phyloP scores from a whole-genome alignment of 2,113 vertebrate species.

The Pachypanchax playfairii region DNA sequence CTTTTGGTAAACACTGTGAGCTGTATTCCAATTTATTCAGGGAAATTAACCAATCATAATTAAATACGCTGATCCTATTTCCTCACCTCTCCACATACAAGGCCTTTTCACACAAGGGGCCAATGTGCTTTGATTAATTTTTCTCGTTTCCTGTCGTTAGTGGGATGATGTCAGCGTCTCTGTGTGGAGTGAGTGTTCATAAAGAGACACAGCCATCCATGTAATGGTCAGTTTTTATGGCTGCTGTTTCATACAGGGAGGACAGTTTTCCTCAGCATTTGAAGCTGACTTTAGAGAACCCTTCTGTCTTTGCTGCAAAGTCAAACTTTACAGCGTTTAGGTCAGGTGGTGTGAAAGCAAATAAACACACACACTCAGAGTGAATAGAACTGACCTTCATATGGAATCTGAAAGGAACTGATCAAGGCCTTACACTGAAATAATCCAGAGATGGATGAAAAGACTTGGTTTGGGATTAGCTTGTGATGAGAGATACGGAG shows the following conservation, averaged over 20 bases:
- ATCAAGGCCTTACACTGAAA: not conserved
- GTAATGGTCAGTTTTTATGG: slow-evolving; percentile 35
- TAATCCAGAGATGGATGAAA: slow-evolving; percentile 7
- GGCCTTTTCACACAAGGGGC: slow-evolving; percentile 33
- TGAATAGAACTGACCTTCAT: slow-evolving; percentile 30
- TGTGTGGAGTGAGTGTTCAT: slow-evolving; percentile 13
- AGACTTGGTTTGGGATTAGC: not conserved
- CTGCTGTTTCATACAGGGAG: slow-evolving; percentile 35
- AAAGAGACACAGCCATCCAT: slow-evolving; percentile 23
- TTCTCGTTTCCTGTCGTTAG: slow-evolving; percentile 28
- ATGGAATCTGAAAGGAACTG: not conserved
- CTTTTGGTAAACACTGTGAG: slow-evolving; percentile 68
- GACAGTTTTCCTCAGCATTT: slow-evolving; percentile 4
- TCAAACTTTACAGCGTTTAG: slow-evolving; percentile 37
- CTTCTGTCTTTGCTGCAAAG: slow-evolving; percentile 37
- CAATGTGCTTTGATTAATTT: slow-evolving; percentile 44
- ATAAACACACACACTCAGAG: not conserved
- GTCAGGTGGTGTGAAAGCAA: slow-evolving; percentile 19
- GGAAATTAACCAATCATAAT: slow-evolving; percentile 71
- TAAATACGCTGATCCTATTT: slow-evolving; percentile 51
- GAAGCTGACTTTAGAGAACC: slow-evolving; percentile 15
- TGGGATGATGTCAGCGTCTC: slow-evolving; percentile 18
- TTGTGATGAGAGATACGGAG: slow-evolving; percentile 15
- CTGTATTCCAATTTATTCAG: slow-evolving; percentile 65
- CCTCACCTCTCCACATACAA: slow-evolving; percentile 25